Evolutionary conservation across 2,888 invertebrate species (phyloP), one percentile per base, ranked within the genome.

Genomic region (Prosopocoilus inquinatus): DNA sequence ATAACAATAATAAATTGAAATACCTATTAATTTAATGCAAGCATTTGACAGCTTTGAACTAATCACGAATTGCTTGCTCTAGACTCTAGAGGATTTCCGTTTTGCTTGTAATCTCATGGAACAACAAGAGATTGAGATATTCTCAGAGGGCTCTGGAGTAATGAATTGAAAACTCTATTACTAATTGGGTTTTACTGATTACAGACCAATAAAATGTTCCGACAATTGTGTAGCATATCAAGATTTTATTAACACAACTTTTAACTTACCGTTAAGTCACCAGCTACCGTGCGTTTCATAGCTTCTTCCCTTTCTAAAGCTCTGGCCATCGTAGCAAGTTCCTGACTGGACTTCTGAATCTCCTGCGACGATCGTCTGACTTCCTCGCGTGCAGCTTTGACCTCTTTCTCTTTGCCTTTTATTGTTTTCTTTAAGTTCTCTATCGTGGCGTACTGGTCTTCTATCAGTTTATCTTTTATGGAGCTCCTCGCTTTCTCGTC

Each of bases 361-460:
- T 47, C 15, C 4, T 38, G 16, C 8, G 34, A 32, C 4, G 41
- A 47, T 5, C 46, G 41, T 15, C 47, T 46, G 5, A 43, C 3
- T 9, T 13, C 11, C 8, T 20, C 11, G 13, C 32, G 12, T n/a
- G 35, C 9, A 0, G 49, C 32, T 12, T 32, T 7, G 2, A 55
- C 2, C 1, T 55, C 49, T 1, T 15, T 12, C 12, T 50, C 45
- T 8, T 36, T 44, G 5, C 8, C 32, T 2, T n/a, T 13, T 9
- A 55, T 8, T 16, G 13, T 34, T 7, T 9, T 12, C 47, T 51
- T 55, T 5, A 55, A 35, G 4, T 46, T 28, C 11, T 55, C 20
- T 20, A 60, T 58, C 16, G 57, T 58, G 16, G 52, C 52, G 34
- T 53, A 43, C 35, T 60, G 60, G 44, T 58, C 53, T 12, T 55